Evolutionary conservation across 2,113 vertebrate species (phyloP), one percentile per base, ranked within the genome.

Genomic region (Cyphomyrus discorhynchus): DNA sequence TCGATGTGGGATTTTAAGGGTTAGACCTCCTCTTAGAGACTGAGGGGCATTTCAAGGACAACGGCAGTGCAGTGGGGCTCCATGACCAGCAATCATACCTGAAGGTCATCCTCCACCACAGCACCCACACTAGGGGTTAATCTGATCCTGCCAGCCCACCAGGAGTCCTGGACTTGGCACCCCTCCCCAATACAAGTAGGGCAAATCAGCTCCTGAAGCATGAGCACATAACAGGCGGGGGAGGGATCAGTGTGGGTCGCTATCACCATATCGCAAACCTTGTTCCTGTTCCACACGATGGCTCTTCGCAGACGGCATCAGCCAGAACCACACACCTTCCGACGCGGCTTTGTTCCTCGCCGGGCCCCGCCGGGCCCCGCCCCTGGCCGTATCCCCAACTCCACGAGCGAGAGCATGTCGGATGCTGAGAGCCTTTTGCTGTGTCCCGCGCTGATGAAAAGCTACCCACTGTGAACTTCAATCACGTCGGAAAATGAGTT

Each of bases 391-490:
- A 21, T 70, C 39, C 19, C 88, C 27, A 15, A 77, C 70, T 50
- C 49, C 31, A 27, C 19, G 3, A 82, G 66, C 49, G 91, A 90
- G 92, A 91, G 90, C 90, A 91, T 90, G 93, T 92, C 93, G 92
- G 94, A 93, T 91, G 90, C 58, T 50, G 87, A 92, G 93, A 92
- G 93, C 92, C 93, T 92, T 95, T 94, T 94, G 95, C 24, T 94
- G 95, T 93, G 93, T 94, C 93, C 92, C 93, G 88, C 91, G 66
- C 91, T 94, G 93, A 95, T 95, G 94, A 95, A 94, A 94, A 92
- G 94, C 94, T 93, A 93, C 95, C 95, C 94, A 94, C 94, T 91
- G 94, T 86, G 92, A 94, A 94, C 94, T 95, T 95, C 94, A 96
- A 96, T 95, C 93, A 95, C 91, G 89, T 85, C 89, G 9, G 88